Percentiles rank a stretch among this genome's conserved stretches.
These are phyloP conservation scores for Campaea margaritaria DNA, from an alignment of 2,888 invertebrate species.

Conservation along the genomic window DNA sequence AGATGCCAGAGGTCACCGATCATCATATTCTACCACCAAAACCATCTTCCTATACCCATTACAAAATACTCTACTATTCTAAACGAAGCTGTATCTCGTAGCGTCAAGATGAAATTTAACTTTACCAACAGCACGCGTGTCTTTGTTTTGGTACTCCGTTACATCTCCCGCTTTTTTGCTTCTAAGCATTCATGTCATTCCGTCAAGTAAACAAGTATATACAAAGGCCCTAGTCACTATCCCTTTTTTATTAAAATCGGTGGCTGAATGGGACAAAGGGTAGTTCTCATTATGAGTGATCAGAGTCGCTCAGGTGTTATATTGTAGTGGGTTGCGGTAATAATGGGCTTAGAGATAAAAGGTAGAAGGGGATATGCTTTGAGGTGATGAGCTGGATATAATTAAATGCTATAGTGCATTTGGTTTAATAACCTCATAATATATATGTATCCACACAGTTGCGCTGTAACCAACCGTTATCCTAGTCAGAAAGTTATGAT, in stretches of 20 bases:
- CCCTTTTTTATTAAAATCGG: slow-evolving; percentile 81
- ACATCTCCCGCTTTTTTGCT: slow-evolving; percentile 71
- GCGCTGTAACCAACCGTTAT: no score
- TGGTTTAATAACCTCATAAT: slow-evolving; percentile 17
- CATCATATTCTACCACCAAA: slow-evolving; percentile 64
- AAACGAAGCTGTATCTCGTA: slow-evolving; percentile 48
- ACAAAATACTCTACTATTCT: slow-evolving; percentile 35
- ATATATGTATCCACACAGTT: no score
- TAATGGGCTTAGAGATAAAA: slow-evolving; percentile 69
- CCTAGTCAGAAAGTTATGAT: no score
- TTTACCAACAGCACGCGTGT: slow-evolving; percentile 43
- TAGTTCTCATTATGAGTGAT: slow-evolving; percentile 77
- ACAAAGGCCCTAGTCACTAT: slow-evolving; percentile 74
- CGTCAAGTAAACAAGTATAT: slow-evolving; percentile 74
- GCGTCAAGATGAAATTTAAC: slow-evolving; percentile 44
- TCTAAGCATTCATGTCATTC: slow-evolving; percentile 77
- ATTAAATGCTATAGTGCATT: background rate
- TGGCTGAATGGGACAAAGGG: slow-evolving; percentile 77
- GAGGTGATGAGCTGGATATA: slow-evolving; percentile 16
- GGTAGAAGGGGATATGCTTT: slow-evolving; percentile 47
- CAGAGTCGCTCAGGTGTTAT: slow-evolving; percentile 80
- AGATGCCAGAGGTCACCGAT: slow-evolving; percentile 78
- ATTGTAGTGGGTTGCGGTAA: slow-evolving; percentile 64
- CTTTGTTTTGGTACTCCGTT: slow-evolving; percentile 54
- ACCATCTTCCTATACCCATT: slow-evolving; percentile 30